Evolutionary conservation across 2,888 invertebrate genomes (phyloP).

Genomic region (Smittia aterrima): DNA sequence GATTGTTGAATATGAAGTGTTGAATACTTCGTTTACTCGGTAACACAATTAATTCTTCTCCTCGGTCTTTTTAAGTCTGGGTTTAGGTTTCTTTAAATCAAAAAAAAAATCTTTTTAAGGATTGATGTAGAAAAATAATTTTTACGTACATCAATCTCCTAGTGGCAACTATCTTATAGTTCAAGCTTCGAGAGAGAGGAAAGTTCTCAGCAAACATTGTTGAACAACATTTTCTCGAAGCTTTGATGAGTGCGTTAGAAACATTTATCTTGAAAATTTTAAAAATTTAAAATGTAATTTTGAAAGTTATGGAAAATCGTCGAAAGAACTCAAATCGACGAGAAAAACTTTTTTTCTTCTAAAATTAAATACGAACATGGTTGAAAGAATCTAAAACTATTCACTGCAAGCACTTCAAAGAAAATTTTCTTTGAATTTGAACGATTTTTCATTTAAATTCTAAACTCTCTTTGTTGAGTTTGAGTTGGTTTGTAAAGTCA

Average conservation of each 20-base stretch:
- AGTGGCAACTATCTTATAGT: neutral
- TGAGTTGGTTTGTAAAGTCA: conserved; percentile 3
- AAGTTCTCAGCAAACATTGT: neutral
- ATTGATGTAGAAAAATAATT: too few species aligned
- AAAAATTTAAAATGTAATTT: too few species aligned
- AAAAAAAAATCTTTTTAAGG: too few species aligned
- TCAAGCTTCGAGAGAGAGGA: neutral
- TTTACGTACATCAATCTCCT: too few species aligned
- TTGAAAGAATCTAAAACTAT: too few species aligned
- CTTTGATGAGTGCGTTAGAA: neutral
- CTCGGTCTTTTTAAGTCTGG: too few species aligned
- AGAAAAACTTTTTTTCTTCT: too few species aligned
- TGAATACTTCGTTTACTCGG: neutral
- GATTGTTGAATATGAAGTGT: neutral
- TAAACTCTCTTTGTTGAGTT: neutral
- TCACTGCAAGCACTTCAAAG: neutral
- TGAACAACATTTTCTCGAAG: neutral
- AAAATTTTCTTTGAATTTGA: neutral
- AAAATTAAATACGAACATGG: too few species aligned
- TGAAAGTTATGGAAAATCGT: too few species aligned
- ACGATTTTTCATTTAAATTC: neutral
- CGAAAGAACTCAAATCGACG: too few species aligned
- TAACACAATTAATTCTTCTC: neutral
- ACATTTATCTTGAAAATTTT: neutral
- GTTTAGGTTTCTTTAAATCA: too few species aligned